Base-by-base conservation (phyloP, 2,113 vertebrate genomes). In the Stegostoma tigrinum region DNA sequence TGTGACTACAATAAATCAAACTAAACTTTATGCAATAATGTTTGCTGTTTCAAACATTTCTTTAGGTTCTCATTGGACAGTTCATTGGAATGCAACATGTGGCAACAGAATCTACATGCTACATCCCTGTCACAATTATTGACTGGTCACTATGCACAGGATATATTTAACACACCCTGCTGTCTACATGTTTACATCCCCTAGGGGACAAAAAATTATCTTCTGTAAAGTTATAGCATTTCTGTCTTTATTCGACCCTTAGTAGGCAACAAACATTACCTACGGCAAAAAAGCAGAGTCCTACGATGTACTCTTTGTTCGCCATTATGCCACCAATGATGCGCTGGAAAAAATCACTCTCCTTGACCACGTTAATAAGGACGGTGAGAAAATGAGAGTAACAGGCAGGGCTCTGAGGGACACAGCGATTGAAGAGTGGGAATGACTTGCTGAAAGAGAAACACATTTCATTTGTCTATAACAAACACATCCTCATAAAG, bases 321-420 rank as follows among this genome's bases (percentile, higher is more conserved):
- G 97, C 97, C 97, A 98, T 97, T 78, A 98, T 97, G 95, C 97
- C 98, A 66, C 98, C 97, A 34, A 98, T 97, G 96, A 97, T 96
- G 70, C 96, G 97, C 52, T 98, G 98, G 96, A 98, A 97, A 96
- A 96, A 75, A 90, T 98, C 97, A 72, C 96, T 96, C 95, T 98
- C 97, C 83, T 98, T 98, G 91, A 97, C 96, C 96, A 96, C 96
- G 30, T 94, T 96, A 96, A 98, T 96, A 96, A 98, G 94, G 70
- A 97, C 96, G 42, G 97, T 96, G 0, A 97, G 97, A 93, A 98
- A 98, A 19, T 96, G 96, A 94, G 97, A 97, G 96, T 98, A 98
- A 96, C 98, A 98, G 95, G 97, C 97, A 3, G 97, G 96, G 30
- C 96, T 98, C 96, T 97, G 97, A 96, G 98, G 98, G 96, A 98